These are phyloP conservation scores for Eulemur macaco DNA, from an alignment of 2,113 vertebrate genomes.

Conservation along the genomic window DNA sequence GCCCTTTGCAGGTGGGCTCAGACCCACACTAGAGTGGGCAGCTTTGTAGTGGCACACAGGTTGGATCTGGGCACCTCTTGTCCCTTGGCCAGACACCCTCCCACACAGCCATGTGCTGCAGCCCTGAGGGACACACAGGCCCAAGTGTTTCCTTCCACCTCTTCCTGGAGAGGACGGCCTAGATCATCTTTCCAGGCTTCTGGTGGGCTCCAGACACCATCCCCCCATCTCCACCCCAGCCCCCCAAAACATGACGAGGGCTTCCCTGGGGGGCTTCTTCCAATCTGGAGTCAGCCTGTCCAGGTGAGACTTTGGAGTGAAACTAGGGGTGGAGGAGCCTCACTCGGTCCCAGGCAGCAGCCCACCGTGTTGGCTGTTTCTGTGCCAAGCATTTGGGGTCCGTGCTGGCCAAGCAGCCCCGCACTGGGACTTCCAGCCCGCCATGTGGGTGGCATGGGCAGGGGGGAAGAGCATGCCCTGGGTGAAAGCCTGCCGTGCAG, in stretches of 20 bases:
- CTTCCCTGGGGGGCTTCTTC: neutral
- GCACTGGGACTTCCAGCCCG: neutral
- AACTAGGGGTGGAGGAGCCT: neutral
- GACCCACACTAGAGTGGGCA: neutral
- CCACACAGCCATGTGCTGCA: neutral
- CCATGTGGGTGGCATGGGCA: neutral
- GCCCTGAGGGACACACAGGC: neutral
- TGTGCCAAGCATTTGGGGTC: neutral
- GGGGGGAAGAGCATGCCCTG: neutral
- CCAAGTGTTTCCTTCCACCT: neutral
- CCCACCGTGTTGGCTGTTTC: neutral
- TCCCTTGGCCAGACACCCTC: neutral
- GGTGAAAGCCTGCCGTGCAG: neutral
- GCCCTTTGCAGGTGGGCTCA: neutral
- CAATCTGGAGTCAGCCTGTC: neutral
- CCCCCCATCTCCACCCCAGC: fast-evolving
- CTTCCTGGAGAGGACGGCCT: neutral
- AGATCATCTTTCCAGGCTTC: neutral
- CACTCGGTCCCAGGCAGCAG: neutral
- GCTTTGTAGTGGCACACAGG: neutral
- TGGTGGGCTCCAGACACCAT: neutral
- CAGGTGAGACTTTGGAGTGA: neutral
- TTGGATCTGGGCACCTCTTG: neutral
- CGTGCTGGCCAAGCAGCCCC: neutral
- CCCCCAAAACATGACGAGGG: neutral